Evolutionary conservation across 92 coral and sea anemone genomes (phyloP).

Genomic region (Porites divaricata): DNA sequence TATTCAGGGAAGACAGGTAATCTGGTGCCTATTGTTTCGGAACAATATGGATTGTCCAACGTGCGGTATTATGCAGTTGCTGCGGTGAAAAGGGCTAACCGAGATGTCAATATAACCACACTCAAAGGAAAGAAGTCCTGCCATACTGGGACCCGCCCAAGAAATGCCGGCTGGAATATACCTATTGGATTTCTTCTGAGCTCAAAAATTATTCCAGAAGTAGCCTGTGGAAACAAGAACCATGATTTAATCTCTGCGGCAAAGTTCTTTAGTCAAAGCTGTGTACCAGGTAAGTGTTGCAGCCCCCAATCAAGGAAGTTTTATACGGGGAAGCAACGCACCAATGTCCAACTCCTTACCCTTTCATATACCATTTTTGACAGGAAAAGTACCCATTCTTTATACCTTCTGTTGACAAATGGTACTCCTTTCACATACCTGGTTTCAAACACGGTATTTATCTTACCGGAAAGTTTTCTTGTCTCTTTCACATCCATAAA

Average conservation of each 20-base stretch:
- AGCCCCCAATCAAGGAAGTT: too few relatives aligned
- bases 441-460: too few relatives aligned
- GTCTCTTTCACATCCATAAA: too few relatives aligned
- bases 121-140: constrained; percentile 79
- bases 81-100: constrained; percentile 62
- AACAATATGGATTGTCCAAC: constrained; percentile 45
- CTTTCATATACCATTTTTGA: too few relatives aligned
- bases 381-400: too few relatives aligned
- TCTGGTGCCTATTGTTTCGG: constrained; percentile 66
- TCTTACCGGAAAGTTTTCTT: too few relatives aligned
- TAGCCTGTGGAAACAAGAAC: constrained; percentile 36
- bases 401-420: too few relatives aligned
- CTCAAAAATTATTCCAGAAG: constrained; percentile 9
- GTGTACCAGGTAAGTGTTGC: constrained; percentile 79
- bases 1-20: constrained; percentile 34
- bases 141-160: constrained; percentile 77
- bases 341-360: too few relatives aligned
- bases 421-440: too few relatives aligned
- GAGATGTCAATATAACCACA: constrained; percentile 16
- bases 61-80: constrained; percentile 78
- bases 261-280: constrained; percentile 68
- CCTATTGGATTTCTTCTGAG: constrained; percentile 79
- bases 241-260: constrained; percentile 62
- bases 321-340: too few relatives aligned
- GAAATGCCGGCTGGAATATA: constrained; percentile 77